Evolutionary conservation across 2,888 invertebrate species (phyloP).

Genomic region (Monochamus alternatus): DNA sequence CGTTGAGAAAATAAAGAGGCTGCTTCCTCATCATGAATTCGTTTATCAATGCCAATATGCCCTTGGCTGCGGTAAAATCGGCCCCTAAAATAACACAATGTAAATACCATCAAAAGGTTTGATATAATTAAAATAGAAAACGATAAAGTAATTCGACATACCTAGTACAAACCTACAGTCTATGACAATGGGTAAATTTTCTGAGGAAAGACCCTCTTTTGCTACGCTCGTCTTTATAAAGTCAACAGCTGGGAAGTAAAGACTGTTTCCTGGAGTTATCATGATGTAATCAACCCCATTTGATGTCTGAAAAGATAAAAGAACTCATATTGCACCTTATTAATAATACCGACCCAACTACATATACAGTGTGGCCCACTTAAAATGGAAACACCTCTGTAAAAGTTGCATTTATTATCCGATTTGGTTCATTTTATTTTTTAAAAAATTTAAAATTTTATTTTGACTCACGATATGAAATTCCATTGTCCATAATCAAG

Average conservation of each 20-base stretch:
- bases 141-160: conserved; percentile 60
- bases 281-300: conserved; percentile 82
- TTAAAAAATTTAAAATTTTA: too few species aligned
- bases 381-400: too few species aligned
- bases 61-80: conserved; percentile 91
- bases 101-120: too few species aligned
- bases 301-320: conserved; percentile 73
- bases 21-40: conserved; percentile 82
- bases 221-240: conserved; percentile 87
- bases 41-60: conserved; percentile 83
- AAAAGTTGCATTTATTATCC: too few species aligned
- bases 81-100: conserved; percentile 73
- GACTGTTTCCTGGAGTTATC: conserved; percentile 85
- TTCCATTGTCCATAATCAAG: too few species aligned
- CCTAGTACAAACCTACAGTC: conserved; percentile 87
- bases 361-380: too few species aligned
- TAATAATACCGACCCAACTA: too few species aligned
- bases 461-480: too few species aligned
- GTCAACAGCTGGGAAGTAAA: conserved; percentile 88
- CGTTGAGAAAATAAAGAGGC: conserved; percentile 81
- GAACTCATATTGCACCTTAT: too few species aligned
- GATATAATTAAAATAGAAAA: too few species aligned
- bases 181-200: conserved; percentile 83
- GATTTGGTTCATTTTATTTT: too few species aligned
- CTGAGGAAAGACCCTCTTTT: conserved; percentile 78